Conservation (phyloP, 1,140 invertebrate genomes). For the Lasioglossum baleicum region DNA sequence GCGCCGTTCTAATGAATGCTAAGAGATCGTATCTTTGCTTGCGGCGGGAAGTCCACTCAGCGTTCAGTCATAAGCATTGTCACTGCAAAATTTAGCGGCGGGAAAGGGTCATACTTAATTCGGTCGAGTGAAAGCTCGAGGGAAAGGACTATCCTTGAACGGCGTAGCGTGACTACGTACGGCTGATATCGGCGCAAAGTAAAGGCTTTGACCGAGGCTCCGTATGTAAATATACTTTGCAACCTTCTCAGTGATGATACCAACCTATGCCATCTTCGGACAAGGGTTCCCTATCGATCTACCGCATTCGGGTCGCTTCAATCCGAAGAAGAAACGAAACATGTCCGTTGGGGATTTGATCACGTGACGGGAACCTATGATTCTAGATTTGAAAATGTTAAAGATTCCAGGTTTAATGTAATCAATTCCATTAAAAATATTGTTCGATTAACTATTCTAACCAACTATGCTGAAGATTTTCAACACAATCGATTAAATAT, state of each 20-base stretch:
- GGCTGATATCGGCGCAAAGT: conserved; percentile 61
- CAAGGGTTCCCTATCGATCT: conserved; percentile 57
- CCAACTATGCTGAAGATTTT: too few relatives aligned
- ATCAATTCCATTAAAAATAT: neutral
- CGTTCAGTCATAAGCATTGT: conserved; percentile 33
- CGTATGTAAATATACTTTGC: conserved; percentile 74
- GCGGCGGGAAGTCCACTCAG: neutral
- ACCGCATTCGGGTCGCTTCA: conserved; percentile 29
- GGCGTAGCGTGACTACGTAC: conserved; percentile 33
- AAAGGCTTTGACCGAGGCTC: conserved; percentile 74
- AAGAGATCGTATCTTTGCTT: neutral
- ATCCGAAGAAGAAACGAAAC: conserved; percentile 32
- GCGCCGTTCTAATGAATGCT: neutral
- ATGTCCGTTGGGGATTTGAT: conserved; percentile 39
- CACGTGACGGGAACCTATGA: neutral
- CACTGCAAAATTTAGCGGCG: conserved; percentile 1
- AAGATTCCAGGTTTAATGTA: neutral
- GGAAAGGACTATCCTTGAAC: conserved; percentile 26
- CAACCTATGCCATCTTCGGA: conserved; percentile 28
- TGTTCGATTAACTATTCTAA: neutral
- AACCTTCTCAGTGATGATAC: conserved; percentile 49
- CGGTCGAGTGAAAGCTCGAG: conserved; percentile 49
- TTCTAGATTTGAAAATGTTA: neutral
- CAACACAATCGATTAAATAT: too few relatives aligned
- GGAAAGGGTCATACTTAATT: conserved; percentile 48